Conservation (phyloP, 2,113 vertebrate genomes). For the Scortum barcoo region DNA sequence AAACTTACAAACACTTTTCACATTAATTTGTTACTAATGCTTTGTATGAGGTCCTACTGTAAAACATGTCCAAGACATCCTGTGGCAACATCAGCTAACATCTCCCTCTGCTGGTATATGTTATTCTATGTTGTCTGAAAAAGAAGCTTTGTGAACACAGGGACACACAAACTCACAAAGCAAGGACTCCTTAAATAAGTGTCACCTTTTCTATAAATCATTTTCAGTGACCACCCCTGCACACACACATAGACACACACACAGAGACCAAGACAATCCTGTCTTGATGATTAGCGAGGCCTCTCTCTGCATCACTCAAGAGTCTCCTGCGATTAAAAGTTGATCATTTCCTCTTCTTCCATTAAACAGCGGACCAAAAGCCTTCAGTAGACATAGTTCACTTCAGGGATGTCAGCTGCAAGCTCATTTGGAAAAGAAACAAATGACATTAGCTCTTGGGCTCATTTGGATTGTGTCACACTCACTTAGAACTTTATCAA, state of each 20-base stretch:
- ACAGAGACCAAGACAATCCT: neutral
- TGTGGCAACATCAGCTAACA: neutral
- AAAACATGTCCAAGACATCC: neutral
- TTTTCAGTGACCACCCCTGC: neutral
- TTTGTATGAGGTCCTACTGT: neutral
- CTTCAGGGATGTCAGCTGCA: neutral
- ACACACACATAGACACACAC: neutral
- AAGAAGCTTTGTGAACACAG: neutral
- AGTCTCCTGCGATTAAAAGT: slow-evolving; percentile 14
- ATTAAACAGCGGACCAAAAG: neutral
- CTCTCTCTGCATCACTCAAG: neutral
- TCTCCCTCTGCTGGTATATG: neutral
- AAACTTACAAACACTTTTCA: neutral
- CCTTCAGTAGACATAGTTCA: neutral
- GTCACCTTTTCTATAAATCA: neutral
- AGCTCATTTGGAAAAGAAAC: slow-evolving; percentile 16
- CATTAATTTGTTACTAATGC: too few species aligned
- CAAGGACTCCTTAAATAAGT: neutral
- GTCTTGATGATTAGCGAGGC: neutral
- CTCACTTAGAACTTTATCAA: slow-evolving; percentile 18
- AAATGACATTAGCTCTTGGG: slow-evolving; percentile 8
- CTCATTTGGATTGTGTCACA: slow-evolving; percentile 33
- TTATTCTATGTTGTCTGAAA: neutral
- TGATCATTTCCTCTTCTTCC: slow-evolving; percentile 6
- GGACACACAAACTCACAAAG: neutral